Evolutionary conservation across 2,797 vertebrate species (phyloP).

Genomic region (Sitta carolinensis): DNA sequence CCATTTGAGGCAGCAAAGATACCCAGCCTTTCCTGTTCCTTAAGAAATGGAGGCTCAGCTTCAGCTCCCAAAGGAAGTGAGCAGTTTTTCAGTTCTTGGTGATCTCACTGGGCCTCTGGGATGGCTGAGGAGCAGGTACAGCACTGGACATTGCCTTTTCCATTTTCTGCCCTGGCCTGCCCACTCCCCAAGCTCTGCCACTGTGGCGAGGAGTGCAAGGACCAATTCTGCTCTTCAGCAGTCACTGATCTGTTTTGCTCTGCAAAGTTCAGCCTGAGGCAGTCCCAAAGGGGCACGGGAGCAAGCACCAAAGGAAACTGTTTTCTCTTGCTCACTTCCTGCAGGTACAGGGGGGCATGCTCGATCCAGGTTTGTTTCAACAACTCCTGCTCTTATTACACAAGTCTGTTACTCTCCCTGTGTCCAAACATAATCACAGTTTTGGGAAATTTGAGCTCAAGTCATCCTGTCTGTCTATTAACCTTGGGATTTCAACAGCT

Average conservation of each 20-base stretch:
- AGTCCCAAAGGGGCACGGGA: not conserved
- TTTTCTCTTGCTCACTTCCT: conserved; percentile 24
- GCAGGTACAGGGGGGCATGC: not conserved
- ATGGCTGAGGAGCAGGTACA: not conserved
- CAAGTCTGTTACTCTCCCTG: not conserved
- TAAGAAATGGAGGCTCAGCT: not conserved
- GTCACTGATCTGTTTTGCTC: not conserved
- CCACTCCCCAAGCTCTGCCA: not conserved
- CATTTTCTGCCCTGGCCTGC: not conserved
- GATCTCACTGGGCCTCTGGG: not conserved
- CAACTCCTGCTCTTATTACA: conserved; percentile 5
- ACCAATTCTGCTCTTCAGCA: not conserved
- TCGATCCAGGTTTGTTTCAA: conserved; percentile 21
- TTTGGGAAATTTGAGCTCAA: conserved; percentile 2
- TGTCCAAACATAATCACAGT: not conserved
- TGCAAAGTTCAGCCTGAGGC: not conserved
- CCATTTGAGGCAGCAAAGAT: not conserved
- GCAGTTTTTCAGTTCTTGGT: not conserved
- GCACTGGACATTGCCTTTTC: not conserved
- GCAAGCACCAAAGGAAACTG: not conserved
- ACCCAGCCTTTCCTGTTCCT: not conserved
- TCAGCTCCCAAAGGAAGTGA: not conserved
- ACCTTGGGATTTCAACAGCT: conserved; percentile 28
- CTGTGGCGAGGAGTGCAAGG: not conserved
- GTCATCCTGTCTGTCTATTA: not conserved